Conservation (phyloP, 2,797 vertebrate species). For the Halcyon chelicuti region DNA sequence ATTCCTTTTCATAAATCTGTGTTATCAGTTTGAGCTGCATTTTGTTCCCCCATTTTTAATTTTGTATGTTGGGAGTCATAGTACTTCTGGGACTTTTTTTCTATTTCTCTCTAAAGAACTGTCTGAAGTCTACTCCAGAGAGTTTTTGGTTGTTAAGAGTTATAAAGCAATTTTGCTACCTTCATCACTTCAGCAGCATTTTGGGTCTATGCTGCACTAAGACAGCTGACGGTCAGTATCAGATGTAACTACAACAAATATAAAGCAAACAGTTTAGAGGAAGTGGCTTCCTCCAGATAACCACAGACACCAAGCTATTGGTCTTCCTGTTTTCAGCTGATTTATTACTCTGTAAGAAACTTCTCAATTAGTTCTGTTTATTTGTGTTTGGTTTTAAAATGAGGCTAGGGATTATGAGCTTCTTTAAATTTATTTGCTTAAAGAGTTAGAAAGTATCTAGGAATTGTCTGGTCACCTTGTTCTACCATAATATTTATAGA, state of each 20-base stretch:
- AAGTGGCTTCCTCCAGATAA: not conserved
- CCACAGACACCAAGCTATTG: not conserved
- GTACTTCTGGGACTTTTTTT: not conserved
- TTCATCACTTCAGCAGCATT: not conserved
- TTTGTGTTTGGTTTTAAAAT: not conserved
- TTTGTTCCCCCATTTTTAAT: not conserved
- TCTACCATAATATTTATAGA: not conserved
- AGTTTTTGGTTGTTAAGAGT: not conserved
- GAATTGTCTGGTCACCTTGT: not conserved
- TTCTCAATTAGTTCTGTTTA: not conserved
- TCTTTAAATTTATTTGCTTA: not conserved
- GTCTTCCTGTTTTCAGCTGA: not conserved
- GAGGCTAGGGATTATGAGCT: not conserved
- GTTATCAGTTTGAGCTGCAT: not conserved
- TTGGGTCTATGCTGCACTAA: not conserved
- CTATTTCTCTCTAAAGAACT: not conserved
- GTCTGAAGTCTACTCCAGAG: not conserved
- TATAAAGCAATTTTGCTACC: not conserved
- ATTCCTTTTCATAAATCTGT: not conserved
- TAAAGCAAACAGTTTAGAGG: not conserved
- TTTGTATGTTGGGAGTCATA: not conserved
- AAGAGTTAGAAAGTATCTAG: not conserved
- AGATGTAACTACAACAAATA: not conserved
- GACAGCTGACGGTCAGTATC: not conserved
- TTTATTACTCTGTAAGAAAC: not conserved